Evolutionary conservation across 2,113 vertebrate genomes (phyloP), one percentile per base, ranked within the genome.

Genomic region (Nicator chloris): DNA sequence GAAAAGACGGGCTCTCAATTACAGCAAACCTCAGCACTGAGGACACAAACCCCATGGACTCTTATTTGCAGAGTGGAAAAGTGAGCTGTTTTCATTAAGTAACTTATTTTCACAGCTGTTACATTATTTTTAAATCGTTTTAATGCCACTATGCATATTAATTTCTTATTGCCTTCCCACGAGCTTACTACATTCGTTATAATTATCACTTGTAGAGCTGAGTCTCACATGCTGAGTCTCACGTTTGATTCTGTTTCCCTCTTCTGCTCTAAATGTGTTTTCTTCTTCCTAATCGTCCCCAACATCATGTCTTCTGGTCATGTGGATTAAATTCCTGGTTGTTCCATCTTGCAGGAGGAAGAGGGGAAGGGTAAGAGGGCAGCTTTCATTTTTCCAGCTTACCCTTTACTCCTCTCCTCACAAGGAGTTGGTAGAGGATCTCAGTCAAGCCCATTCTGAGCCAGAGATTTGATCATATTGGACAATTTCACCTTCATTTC

Each of bases 21-120:
- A 69, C 18, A 82, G 78, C 77, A 86, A 83, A 75, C 13, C 37
- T 30, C 83, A 79, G 84, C 80, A 82, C 15, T 28, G 44, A 7
- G 4, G 77, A 72, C 12, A 79, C 61, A 85, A 72, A 69, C 63
- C 63, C 66, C 53, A 39, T 1, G 47, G 83, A 92, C 82, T 83
- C 28, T 18, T 17, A 40, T 21, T 90, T 53, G 47, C 93, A 94
- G 82, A 57, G 53, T 89, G 54, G 54, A 89, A 95, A 96, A 97
- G 80, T 82, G 96, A 98, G 94, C 89, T 84, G 88, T 94, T 97
- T 97, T 94, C 96, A 96, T 95, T 96, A 97, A 94, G 90, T 77
- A 54, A 91, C 54, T 91, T 92, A 96, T 95, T 96, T 96, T 95
- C 97, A 94, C 94, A 97, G 97, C 97, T 98, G 97, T 95, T 97